These are phyloP conservation scores for Leptopterna dolabrata DNA, from an alignment of 2,888 invertebrate species.

Conservation along the genomic window DNA sequence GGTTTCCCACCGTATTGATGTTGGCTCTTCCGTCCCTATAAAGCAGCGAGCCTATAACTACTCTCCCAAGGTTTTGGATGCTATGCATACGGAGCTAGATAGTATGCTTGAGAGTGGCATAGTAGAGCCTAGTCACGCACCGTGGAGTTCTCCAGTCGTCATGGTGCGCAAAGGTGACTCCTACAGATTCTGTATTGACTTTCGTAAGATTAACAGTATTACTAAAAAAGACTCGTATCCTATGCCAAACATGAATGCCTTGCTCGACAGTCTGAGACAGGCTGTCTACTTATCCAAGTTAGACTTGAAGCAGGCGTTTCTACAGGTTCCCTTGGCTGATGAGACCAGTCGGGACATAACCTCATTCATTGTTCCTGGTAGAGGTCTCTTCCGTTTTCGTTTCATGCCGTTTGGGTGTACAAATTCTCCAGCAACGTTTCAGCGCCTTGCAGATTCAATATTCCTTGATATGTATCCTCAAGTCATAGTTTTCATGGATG, in stretches of 20 bases:
- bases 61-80: no score
- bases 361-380: no score
- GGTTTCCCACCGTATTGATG: no score
- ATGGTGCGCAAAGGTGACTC: no score
- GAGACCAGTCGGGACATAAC: constrained; percentile 62
- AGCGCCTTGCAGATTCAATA: constrained; percentile 58
- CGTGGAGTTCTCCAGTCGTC: constrained; percentile 35
- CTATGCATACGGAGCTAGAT: constrained; percentile 1
- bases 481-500: no score
- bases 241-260: background rate
- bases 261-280: background rate
- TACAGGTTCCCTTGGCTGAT: constrained; percentile 44
- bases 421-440: constrained; percentile 62
- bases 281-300: no score
- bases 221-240: constrained; percentile 24
- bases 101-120: background rate
- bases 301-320: no score
- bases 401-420: constrained; percentile 48
- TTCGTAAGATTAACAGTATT: constrained; percentile 65
- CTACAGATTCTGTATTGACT: no score
- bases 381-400: constrained; percentile 63
- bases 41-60: no score
- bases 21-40: no score
- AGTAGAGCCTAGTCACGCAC: constrained; percentile 1
- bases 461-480: no score